Conservation (phyloP, 2,888 invertebrate genomes). For the Homarus gammarus region DNA sequence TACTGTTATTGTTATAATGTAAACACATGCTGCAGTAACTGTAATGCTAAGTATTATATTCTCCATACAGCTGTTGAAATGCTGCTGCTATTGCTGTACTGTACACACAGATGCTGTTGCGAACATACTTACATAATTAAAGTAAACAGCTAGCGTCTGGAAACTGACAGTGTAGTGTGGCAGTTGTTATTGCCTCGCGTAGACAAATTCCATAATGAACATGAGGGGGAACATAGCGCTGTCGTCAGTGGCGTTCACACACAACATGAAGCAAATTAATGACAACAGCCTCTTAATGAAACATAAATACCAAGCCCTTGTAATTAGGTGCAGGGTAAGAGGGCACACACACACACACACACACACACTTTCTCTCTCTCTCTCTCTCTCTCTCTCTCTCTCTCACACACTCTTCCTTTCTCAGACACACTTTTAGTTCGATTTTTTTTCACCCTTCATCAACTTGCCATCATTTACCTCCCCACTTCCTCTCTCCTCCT, state of each 20-base stretch:
- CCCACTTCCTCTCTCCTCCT: constrained; percentile 26
- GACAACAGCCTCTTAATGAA: constrained; percentile 30
- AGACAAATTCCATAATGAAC: not conserved
- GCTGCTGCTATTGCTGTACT: not conserved
- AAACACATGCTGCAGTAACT: too few relatives aligned
- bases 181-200: too few relatives aligned
- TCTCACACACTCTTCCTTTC: not conserved
- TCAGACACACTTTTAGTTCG: not conserved
- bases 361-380: not conserved
- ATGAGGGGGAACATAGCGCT: not conserved
- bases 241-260: not conserved
- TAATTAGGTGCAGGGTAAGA: constrained; percentile 7
- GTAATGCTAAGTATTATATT: not conserved
- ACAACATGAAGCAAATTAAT: not conserved
- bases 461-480: not conserved
- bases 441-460: constrained; percentile 23
- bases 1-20: too few relatives aligned
- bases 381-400: not conserved
- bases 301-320: constrained; percentile 18
- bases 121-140: too few relatives aligned
- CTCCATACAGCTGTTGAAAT: not conserved
- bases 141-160: too few relatives aligned
- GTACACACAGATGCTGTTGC: too few relatives aligned
- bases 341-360: not conserved
- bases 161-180: too few relatives aligned